These are phyloP conservation scores for Paedocypris micromegethes DNA, from an alignment of 2,797 vertebrate genomes.

Conservation along the genomic window DNA sequence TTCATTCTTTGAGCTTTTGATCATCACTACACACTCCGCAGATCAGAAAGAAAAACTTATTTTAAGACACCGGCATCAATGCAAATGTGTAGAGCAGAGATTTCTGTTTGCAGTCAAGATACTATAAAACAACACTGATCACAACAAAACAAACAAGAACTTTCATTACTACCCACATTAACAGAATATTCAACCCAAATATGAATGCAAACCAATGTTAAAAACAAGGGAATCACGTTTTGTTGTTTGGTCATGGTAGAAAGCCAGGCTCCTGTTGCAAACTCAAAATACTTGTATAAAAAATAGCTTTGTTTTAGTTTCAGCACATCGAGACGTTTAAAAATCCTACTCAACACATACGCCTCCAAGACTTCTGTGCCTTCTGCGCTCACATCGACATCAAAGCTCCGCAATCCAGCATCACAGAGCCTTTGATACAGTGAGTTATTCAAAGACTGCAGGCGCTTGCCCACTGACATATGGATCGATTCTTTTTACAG, in stretches of 20 bases:
- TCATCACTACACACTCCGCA: slow-evolving; percentile 32
- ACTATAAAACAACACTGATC: neutral
- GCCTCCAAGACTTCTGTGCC: slow-evolving; percentile 24
- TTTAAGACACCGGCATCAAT: slow-evolving; percentile 17
- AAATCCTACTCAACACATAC: slow-evolving; percentile 31
- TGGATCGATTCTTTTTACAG: slow-evolving; percentile 13
- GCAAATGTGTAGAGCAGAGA: slow-evolving; percentile 1
- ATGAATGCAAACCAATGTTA: slow-evolving; percentile 35
- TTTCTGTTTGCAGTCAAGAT: neutral
- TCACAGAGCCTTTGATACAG: slow-evolving; percentile 18
- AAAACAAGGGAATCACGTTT: slow-evolving; percentile 24
- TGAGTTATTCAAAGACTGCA: slow-evolving; percentile 7
- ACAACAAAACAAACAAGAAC: neutral
- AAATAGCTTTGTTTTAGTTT: slow-evolving; percentile 35
- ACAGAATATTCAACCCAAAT: slow-evolving; percentile 1
- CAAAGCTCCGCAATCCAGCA: slow-evolving; percentile 26
- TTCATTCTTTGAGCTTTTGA: slow-evolving; percentile 43
- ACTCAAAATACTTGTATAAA: slow-evolving; percentile 15
- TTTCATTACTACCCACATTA: slow-evolving; percentile 37
- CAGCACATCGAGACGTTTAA: slow-evolving; percentile 7
- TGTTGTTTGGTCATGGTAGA: slow-evolving; percentile 22
- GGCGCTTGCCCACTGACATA: slow-evolving; percentile 16
- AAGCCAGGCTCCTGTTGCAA: slow-evolving; percentile 6
- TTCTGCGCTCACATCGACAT: slow-evolving; percentile 20
- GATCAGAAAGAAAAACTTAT: slow-evolving; percentile 19